Percentiles rank a stretch among this genome's conserved stretches.
phyloP scores from a whole-genome alignment of 2,888 invertebrate genomes.

The Luperina nickerlii region DNA sequence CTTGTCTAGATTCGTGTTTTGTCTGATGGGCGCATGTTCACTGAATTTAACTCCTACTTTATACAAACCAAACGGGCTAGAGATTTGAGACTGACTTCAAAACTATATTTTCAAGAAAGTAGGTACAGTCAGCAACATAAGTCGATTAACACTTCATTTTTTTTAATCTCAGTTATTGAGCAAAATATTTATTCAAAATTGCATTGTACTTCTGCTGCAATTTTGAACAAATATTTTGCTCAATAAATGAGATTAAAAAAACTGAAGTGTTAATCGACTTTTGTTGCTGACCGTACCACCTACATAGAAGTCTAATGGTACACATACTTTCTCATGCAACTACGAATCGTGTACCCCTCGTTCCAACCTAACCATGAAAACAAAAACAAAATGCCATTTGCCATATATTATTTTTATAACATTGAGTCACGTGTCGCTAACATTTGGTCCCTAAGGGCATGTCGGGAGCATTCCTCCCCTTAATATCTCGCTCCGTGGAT shows the following conservation, averaged over 20 bases:
- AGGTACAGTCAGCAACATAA: too few species aligned
- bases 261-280: too few species aligned
- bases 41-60: not conserved
- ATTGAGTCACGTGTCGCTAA: slow-evolving; percentile 56
- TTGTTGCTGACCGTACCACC: not conserved
- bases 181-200: too few species aligned
- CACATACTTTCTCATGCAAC: not conserved
- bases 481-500: slow-evolving; percentile 64
- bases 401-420: slow-evolving; percentile 64
- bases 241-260: too few species aligned
- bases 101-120: not conserved
- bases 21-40: not conserved
- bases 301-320: slow-evolving; percentile 5
- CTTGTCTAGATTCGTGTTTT: not conserved
- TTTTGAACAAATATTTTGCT: too few species aligned
- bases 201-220: too few species aligned
- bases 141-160: too few species aligned
- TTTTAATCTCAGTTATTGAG: too few species aligned
- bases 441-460: slow-evolving; percentile 55
- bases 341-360: not conserved
- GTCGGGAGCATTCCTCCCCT: slow-evolving; percentile 53
- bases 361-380: slow-evolving; percentile 39
- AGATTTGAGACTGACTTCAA: not conserved
- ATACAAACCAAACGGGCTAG: not conserved
- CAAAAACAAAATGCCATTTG: slow-evolving; percentile 59